phyloP scores from a whole-genome alignment of 2,113 vertebrate species.

The Tursiops truncatus region DNA sequence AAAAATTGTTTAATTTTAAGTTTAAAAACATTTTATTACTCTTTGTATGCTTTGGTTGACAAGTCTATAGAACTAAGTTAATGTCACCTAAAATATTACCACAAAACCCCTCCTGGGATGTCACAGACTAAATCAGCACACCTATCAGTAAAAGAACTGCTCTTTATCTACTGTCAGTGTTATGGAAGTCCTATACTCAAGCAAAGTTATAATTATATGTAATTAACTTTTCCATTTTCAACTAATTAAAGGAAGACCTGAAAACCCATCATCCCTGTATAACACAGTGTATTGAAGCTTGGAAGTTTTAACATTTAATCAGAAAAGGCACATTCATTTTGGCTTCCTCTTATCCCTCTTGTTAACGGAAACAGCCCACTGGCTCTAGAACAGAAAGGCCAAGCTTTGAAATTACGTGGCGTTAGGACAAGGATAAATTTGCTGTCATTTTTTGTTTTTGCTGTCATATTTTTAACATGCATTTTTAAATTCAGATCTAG shows the following conservation, averaged over 20 bases:
- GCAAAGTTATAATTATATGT: slow-evolving; percentile 59
- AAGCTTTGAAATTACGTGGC: slow-evolving; percentile 20
- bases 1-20: background rate
- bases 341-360: background rate
- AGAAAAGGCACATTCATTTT: slow-evolving; percentile 1
- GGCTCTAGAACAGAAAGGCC: background rate
- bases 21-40: background rate
- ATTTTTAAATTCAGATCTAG: slow-evolving; percentile 34
- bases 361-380: slow-evolving; percentile 11
- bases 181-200: slow-evolving; percentile 37
- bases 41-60: background rate
- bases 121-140: background rate
- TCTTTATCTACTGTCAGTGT: background rate
- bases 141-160: background rate
- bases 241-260: slow-evolving; percentile 60
- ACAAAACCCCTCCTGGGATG: background rate
- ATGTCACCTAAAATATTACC: background rate
- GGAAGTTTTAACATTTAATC: slow-evolving; percentile 31
- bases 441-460: background rate
- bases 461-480: slow-evolving; percentile 27
- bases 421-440: background rate
- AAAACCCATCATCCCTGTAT: slow-evolving; percentile 10
- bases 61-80: background rate
- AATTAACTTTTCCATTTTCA: slow-evolving; percentile 69
- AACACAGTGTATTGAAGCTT: background rate